These are phyloP conservation scores for Intellagama lesueurii DNA, from an alignment of 2,797 vertebrate species.

Conservation along the genomic window DNA sequence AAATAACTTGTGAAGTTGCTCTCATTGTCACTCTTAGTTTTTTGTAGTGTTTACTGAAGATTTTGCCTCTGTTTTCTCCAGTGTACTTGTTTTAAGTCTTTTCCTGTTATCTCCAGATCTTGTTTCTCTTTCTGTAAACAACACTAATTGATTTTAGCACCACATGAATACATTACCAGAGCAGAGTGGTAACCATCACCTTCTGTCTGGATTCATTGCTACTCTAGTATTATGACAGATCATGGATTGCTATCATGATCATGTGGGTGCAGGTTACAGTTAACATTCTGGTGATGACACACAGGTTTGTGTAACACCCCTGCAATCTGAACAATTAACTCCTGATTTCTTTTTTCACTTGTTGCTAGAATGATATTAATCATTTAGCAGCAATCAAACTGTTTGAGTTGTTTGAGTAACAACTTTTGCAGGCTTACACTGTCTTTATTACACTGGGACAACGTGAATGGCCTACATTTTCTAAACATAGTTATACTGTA, in stretches of 20 bases:
- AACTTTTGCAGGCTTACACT: not conserved
- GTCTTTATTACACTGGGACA: not conserved
- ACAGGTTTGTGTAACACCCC: not conserved
- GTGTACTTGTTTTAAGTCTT: not conserved
- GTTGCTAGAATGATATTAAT: not conserved
- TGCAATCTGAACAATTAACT: not conserved
- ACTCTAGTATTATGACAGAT: not conserved
- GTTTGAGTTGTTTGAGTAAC: too few relatives aligned
- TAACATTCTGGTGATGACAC: not conserved
- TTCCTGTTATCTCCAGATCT: not conserved
- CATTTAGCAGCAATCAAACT: not conserved
- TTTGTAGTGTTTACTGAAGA: not conserved
- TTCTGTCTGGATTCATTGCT: not conserved
- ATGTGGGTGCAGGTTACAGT: not conserved
- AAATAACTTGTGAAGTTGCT: not conserved
- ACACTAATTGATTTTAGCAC: not conserved
- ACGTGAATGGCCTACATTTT: not conserved
- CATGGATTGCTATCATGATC: not conserved
- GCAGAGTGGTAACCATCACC: not conserved
- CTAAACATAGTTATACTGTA: not conserved
- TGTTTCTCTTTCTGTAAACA: not conserved
- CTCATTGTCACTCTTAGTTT: not conserved
- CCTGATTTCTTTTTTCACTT: not conserved
- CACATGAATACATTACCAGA: not conserved
- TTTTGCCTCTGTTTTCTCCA: not conserved